A percentile compares a stretch with the other conserved stretches of the same genome.
These are phyloP conservation scores for Aphodius granarius DNA, from an alignment of 2,888 invertebrate species.

Conservation along the genomic window DNA sequence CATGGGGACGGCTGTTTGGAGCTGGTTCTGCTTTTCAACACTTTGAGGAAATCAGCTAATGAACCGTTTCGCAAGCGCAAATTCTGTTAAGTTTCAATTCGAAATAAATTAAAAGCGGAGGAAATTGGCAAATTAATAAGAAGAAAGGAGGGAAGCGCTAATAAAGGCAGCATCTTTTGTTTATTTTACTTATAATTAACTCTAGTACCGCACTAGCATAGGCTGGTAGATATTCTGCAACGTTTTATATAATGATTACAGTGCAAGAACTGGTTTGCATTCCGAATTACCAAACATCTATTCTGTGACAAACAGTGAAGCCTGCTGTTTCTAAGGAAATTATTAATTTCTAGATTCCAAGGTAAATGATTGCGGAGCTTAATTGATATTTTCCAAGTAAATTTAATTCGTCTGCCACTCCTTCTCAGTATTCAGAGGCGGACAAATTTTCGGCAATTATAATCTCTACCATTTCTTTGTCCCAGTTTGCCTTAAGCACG, in stretches of 20 bases:
- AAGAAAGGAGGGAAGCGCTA: background rate
- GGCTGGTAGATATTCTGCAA: no score
- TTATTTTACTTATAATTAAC: background rate
- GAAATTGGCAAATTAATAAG: background rate
- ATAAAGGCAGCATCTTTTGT: background rate
- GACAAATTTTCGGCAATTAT: background rate
- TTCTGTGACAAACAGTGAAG: no score
- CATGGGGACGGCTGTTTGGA: background rate
- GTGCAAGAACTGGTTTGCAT: no score
- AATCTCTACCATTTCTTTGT: background rate
- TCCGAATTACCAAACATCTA: no score
- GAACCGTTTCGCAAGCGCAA: background rate
- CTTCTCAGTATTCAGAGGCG: background rate
- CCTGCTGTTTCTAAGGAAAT: background rate
- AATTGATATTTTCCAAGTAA: background rate
- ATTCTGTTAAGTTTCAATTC: background rate
- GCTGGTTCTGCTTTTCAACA: background rate
- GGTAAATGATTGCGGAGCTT: background rate
- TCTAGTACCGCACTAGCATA: background rate
- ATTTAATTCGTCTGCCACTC: background rate
- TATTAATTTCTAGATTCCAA: background rate
- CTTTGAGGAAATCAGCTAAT: background rate
- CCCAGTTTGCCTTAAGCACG: background rate
- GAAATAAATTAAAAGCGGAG: background rate
- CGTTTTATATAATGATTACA: no score